Conservation (phyloP, 2,797 vertebrate species). For the Labroides dimidiatus region DNA sequence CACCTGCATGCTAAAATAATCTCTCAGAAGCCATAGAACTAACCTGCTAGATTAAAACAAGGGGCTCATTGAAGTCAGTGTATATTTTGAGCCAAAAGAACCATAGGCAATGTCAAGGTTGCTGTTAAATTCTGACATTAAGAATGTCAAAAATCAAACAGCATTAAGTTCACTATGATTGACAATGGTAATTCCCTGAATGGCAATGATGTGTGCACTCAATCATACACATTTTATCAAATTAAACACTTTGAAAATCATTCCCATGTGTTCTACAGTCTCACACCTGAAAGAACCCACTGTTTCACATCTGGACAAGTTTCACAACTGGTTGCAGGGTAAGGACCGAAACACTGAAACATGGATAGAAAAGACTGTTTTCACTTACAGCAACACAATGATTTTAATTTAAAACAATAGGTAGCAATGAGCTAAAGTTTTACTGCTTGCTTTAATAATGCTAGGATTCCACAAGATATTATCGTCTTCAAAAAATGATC, state of each 20-base stretch:
- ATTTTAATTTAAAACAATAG: too few species aligned
- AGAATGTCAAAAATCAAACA: not conserved
- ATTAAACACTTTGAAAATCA: constrained; percentile 18
- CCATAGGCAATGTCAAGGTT: not conserved
- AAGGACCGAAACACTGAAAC: too few species aligned
- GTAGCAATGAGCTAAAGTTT: too few species aligned
- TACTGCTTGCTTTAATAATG: too few species aligned
- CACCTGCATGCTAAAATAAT: too few species aligned
- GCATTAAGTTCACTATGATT: not conserved
- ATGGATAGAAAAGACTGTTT: too few species aligned
- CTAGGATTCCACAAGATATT: not conserved
- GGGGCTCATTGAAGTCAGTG: not conserved
- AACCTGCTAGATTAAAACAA: not conserved
- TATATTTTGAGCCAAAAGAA: not conserved
- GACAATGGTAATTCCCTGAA: not conserved
- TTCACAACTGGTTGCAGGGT: too few species aligned
- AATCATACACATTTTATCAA: constrained; percentile 11
- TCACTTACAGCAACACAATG: too few species aligned
- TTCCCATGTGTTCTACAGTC: constrained; percentile 14
- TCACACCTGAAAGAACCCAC: constrained; percentile 26
- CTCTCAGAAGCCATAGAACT: not conserved
- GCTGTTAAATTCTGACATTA: not conserved
- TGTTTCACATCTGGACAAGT: constrained; percentile 20
- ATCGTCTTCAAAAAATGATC: not conserved
- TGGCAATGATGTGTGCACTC: not conserved